Evolutionary conservation across 2,797 vertebrate genomes (phyloP), one percentile per base, ranked within the genome.

Genomic region (Taenioides sp.): DNA sequence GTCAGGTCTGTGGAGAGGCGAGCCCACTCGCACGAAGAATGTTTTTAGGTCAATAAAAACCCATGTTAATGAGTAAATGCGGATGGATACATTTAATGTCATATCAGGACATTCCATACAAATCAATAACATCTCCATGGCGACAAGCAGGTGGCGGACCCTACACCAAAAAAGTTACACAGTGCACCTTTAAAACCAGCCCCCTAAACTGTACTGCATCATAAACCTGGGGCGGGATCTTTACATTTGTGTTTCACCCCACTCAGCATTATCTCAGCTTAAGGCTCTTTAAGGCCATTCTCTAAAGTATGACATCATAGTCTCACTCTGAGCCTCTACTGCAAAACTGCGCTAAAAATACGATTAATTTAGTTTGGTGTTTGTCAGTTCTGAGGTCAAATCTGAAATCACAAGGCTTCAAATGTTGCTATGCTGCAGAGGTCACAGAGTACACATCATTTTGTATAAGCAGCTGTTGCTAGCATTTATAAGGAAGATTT

Each of bases 251-350:
- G 69, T 71, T 86, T 87, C 71, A 71, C 68, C 76, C 40, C 52
- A 69, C 62, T 87, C 89, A 87, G 87, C 84, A 75, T 71, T 65
- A 80, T 81, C 81, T 66, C 54, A 79, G 86, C 78, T 76, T 71
- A 80, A 76, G 79, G 71, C 4, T 27, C 71, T 82, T 78, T 80
- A 75, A 77, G 80, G 77, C 73, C 70, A 78, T 49, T 25, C 76
- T 70, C 61, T 67, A 69, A 74, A 75, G 76, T 72, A 89, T 88
- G 91, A 90, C 88, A 89, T 90, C 89, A 91, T 87, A 60, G 0
- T 5, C 72, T 75, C 37, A 28, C 54, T 12, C 20, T 9, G 20
- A 40, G 60, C 78, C 69, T 71, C 54, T n/a, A 17, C 10, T 20
- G n/a, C 40, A 23, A 14, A 62, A 74, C 71, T 58, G 67, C 54